Evolutionary conservation across 2,888 invertebrate species (phyloP).

Genomic region (Leptinotarsa rubiginosa): DNA sequence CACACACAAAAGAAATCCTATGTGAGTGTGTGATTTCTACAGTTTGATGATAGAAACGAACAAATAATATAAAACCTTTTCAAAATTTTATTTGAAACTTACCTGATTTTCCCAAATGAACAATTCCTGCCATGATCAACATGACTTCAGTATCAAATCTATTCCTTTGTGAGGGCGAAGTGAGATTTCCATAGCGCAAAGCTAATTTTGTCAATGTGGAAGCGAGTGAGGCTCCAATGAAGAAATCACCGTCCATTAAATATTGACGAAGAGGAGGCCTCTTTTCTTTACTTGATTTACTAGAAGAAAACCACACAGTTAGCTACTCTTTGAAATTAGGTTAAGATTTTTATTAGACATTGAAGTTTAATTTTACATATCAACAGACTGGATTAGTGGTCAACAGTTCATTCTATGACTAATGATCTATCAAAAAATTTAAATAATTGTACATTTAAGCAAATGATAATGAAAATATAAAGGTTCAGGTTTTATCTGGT

Average conservation of each 20-base stretch:
- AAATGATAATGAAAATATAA: too few species aligned
- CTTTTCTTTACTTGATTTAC: conserved; percentile 74
- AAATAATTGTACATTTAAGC: too few species aligned
- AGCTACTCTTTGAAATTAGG: too few species aligned
- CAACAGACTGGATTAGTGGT: too few species aligned
- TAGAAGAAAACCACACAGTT: conserved; percentile 47
- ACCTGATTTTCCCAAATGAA: conserved; percentile 87
- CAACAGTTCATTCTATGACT: too few species aligned
- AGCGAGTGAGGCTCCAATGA: conserved; percentile 92
- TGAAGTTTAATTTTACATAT: too few species aligned
- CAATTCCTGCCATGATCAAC: conserved; percentile 87
- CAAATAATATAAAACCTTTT: neutral
- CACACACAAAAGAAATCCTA: too few species aligned
- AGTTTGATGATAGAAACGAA: too few species aligned
- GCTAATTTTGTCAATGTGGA: conserved; percentile 93
- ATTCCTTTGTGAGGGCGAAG: conserved; percentile 66
- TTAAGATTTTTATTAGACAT: too few species aligned
- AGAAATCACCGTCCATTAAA: conserved; percentile 94
- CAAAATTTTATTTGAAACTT: conserved; percentile 36
- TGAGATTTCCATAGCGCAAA: conserved; percentile 74
- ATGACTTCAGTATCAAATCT: conserved; percentile 83
- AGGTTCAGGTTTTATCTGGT: too few species aligned
- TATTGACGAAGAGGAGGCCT: conserved; percentile 87
- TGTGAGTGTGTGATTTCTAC: too few species aligned
- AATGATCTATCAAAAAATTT: too few species aligned